Evolutionary conservation across 2,113 vertebrate species (phyloP).

Genomic region (Sphaerodactylus townsendi): DNA sequence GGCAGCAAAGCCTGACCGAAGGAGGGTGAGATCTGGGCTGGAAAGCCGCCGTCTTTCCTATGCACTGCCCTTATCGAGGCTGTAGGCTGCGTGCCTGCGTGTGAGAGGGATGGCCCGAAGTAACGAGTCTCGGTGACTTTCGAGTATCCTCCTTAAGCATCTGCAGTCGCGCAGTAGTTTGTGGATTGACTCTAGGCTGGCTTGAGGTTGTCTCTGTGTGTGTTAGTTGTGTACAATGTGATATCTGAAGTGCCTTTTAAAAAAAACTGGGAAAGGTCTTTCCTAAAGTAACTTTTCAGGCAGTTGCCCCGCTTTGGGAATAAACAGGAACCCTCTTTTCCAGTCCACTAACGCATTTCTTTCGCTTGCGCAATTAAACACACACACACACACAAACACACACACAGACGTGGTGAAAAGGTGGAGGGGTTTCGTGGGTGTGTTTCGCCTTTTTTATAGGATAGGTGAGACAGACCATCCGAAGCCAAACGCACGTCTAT

Average conservation of each 20-base stretch:
- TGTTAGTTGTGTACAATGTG: neutral
- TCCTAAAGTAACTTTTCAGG: neutral
- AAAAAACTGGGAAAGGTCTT: neutral
- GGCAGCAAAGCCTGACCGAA: neutral
- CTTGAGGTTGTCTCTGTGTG: neutral
- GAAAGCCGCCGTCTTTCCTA: neutral
- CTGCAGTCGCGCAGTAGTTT: neutral
- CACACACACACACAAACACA: no score
- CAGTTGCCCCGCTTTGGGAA: neutral
- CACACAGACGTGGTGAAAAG: no score
- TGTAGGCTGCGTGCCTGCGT: neutral
- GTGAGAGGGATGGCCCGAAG: neutral
- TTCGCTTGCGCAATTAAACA: no score
- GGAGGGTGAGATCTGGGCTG: neutral
- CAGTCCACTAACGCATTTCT: neutral
- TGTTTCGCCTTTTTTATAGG: no score
- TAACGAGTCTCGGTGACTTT: neutral
- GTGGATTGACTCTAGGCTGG: neutral
- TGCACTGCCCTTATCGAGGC: neutral
- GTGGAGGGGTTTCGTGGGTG: neutral
- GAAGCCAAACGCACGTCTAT: neutral
- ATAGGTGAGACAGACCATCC: no score
- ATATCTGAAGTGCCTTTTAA: neutral
- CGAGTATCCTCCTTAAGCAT: neutral
- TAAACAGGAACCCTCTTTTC: neutral